Percentiles rank a stretch among this genome's conserved stretches.
phyloP scores from a whole-genome alignment of 1,140 invertebrate genomes.

The Heliothis virescens region DNA sequence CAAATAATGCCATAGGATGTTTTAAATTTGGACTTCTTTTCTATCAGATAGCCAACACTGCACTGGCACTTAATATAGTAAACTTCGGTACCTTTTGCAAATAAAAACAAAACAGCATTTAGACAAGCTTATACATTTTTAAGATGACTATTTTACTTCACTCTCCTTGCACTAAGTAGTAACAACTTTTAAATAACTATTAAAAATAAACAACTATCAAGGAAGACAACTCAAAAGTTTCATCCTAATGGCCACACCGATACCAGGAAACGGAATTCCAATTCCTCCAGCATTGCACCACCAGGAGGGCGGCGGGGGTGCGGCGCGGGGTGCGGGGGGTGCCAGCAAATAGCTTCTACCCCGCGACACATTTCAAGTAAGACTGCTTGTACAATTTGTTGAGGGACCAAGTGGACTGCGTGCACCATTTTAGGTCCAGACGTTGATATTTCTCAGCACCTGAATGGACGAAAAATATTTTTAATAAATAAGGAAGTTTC shows the following conservation, averaged over 20 bases:
- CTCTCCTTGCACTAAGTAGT: no score
- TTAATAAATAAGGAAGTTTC: no score
- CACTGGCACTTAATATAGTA: no score
- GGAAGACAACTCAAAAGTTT: not conserved
- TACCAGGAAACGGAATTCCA: conserved; percentile 44
- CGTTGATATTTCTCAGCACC: not conserved
- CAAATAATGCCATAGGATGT: no score
- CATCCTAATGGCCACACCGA: conserved; percentile 21
- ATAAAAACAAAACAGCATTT: no score
- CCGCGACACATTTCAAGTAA: conserved; percentile 35
- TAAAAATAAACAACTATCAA: no score
- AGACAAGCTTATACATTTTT: no score
- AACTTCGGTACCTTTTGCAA: no score
- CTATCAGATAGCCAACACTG: no score
- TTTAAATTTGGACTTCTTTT: no score
- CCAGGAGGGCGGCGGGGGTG: conserved; percentile 23
- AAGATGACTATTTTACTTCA: no score
- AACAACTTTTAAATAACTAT: no score
- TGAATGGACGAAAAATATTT: not conserved
- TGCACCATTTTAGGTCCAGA: conserved; percentile 4
- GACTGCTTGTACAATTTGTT: conserved; percentile 28
- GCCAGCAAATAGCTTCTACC: conserved; percentile 41
- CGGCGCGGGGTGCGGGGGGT: not conserved
- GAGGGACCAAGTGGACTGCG: conserved; percentile 8
- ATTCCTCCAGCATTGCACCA: conserved; percentile 39